phyloP scores from a whole-genome alignment of 1,140 invertebrate genomes.

The Macrocentrus cingulum region DNA sequence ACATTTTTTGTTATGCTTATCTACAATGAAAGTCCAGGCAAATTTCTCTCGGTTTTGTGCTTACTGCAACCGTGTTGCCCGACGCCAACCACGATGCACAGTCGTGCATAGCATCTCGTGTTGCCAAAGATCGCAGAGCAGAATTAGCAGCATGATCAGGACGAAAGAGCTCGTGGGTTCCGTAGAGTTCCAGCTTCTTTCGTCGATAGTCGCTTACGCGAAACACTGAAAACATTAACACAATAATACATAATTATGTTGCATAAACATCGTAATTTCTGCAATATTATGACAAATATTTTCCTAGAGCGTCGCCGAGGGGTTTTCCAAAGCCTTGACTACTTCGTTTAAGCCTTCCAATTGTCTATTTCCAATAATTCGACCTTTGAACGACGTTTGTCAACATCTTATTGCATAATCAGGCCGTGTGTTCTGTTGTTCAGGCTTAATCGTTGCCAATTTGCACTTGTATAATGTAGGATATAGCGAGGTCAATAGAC shows the following conservation, averaged over 20 bases:
- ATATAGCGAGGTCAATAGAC: slow-evolving; percentile 12
- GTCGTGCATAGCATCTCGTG: slow-evolving; percentile 81
- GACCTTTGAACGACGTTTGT: too few relatives aligned
- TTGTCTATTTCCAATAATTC: background rate
- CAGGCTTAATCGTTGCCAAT: slow-evolving; percentile 9
- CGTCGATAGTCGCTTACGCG: slow-evolving; percentile 84
- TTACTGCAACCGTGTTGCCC: slow-evolving; percentile 79
- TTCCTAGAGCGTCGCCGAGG: too few relatives aligned
- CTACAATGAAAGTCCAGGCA: background rate
- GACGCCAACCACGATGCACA: slow-evolving; percentile 75
- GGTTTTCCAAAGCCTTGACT: too few relatives aligned
- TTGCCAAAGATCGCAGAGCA: slow-evolving; percentile 76
- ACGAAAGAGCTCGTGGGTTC: slow-evolving; percentile 81
- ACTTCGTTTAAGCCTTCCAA: too few relatives aligned
- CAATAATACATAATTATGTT: background rate
- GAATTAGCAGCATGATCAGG: slow-evolving; percentile 81
- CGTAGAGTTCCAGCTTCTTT: slow-evolving; percentile 75
- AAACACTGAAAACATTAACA: slow-evolving; percentile 67
- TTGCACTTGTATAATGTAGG: slow-evolving; percentile 5
- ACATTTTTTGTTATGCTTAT: background rate
- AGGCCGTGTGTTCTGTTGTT: background rate
- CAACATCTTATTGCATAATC: background rate
- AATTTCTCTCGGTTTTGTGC: slow-evolving; percentile 38
- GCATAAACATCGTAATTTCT: too few relatives aligned
- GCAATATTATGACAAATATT: too few relatives aligned